phyloP scores from a whole-genome alignment of 1,140 invertebrate genomes.

The Eupeodes corollae region DNA sequence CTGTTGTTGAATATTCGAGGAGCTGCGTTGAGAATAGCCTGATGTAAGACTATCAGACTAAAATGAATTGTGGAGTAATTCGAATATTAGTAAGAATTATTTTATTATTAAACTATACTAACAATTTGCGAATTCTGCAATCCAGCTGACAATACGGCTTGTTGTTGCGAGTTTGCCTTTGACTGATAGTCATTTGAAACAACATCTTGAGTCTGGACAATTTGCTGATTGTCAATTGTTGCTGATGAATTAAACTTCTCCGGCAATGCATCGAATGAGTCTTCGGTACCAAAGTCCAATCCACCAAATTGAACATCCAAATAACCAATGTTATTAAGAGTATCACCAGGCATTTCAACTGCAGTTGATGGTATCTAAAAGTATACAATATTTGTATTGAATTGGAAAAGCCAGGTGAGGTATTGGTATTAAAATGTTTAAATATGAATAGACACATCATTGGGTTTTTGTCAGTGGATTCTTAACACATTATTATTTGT shows the following conservation, averaged over 20 bases:
- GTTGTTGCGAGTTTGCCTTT: conserved; percentile 17
- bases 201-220: conserved; percentile 16
- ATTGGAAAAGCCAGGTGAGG: too few species aligned
- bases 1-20: conserved; percentile 16
- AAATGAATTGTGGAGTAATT: not conserved
- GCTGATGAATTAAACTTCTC: conserved; percentile 40
- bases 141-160: conserved; percentile 21
- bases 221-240: conserved; percentile 22
- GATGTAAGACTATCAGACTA: conserved; percentile 26
- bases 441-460: too few species aligned
- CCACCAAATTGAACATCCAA: conserved; percentile 91
- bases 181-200: conserved; percentile 30
- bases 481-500: too few species aligned
- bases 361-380: conserved; percentile 77
- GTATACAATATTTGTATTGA: too few species aligned
- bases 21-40: conserved; percentile 21
- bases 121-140: conserved; percentile 33
- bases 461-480: too few species aligned
- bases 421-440: too few species aligned
- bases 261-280: conserved; percentile 42
- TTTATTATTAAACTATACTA: conserved; percentile 4
- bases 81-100: not conserved
- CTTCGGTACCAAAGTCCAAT: conserved; percentile 66
- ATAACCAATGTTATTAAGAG: conserved; percentile 56
- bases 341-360: conserved; percentile 90